Base-by-base conservation (phyloP, 2,797 vertebrate genomes). In the Danio aesculapii region DNA sequence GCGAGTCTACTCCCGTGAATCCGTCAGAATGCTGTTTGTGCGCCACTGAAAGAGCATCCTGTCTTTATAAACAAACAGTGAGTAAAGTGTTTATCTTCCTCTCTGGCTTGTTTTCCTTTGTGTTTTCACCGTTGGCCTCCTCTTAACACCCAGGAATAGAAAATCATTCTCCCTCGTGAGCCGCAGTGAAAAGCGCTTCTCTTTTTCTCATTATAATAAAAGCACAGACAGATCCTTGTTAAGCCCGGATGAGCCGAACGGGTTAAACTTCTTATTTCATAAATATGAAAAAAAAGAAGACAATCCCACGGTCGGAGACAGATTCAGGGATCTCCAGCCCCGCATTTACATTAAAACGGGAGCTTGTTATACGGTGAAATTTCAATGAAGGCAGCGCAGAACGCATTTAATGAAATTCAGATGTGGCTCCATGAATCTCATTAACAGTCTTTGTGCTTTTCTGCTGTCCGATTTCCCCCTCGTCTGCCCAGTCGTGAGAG, bases 321-420 rank as follows among this genome's bases (percentile, higher is more conserved):
- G 88, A 93, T 92, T 90, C 83, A 92, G 83, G 84, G 80, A 81
- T 84, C 89, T 90, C 89, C 87, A 83, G 89, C 84, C 89, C 81
- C 12, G 72, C 90, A 94, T 94, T 95, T 92, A 91, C 93, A 94
- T 94, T 91, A 94, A 92, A 94, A 93, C 90, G 89, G 89, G 90
- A 89, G 91, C 93, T 93, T 94, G 93, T 95, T 94, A 93, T 93
- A 94, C 92, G 91, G 91, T 92, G 89, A 93, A 88, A 94, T 93
- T 94, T 94, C 93, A 94, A 93, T 94, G 92, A 93, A 92, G 94
- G 91, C 88, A 92, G 92, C 90, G 92, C 92, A 93, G 93, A 94
- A 93, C 92, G 90, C 91, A 89, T 93, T 94, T 95, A 95, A 95
- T 95, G 94, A 95, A 94, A 94, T 94, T 94, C 93, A 93, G 92